Evolutionary conservation across 2,113 vertebrate species (phyloP).

Genomic region (Sturnira hondurensis): DNA sequence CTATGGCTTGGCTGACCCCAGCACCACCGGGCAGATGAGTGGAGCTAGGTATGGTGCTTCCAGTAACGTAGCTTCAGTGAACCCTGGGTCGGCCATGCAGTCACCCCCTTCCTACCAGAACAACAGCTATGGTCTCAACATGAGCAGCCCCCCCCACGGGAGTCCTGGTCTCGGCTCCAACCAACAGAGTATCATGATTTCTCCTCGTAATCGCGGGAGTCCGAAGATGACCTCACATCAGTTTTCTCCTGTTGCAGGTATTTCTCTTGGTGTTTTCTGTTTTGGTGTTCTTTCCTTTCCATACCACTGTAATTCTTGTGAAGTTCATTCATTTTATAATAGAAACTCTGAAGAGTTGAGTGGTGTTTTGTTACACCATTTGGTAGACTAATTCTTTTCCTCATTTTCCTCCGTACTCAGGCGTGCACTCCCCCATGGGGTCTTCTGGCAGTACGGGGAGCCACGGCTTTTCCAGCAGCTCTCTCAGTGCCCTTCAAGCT

Average conservation of each 20-base stretch:
- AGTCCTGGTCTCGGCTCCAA: constrained; percentile 88
- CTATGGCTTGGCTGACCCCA: constrained; percentile 80
- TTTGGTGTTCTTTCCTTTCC: constrained; percentile 5
- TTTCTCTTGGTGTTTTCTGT: neutral
- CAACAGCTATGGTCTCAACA: constrained; percentile 87
- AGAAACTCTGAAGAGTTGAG: neutral
- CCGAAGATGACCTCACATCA: constrained; percentile 93
- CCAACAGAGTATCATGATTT: constrained; percentile 92
- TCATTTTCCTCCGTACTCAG: constrained; percentile 75
- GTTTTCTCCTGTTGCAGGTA: constrained; percentile 95
- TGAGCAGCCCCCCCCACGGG: constrained; percentile 91
- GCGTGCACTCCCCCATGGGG: constrained; percentile 93
- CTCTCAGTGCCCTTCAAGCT: constrained; percentile 96
- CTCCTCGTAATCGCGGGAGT: constrained; percentile 92
- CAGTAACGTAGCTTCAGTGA: constrained; percentile 71
- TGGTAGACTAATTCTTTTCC: neutral
- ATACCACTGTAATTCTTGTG: neutral
- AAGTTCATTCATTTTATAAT: neutral
- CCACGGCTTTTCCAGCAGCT: constrained; percentile 94
- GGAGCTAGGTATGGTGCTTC: constrained; percentile 76
- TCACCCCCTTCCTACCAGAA: constrained; percentile 88
- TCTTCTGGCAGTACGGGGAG: constrained; percentile 81
- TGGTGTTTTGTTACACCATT: neutral
- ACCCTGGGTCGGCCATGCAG: constrained; percentile 77
- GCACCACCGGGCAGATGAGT: constrained; percentile 73